Percentiles rank a stretch among this genome's conserved stretches.
phyloP scores from a whole-genome alignment of 35 echinoderm and acorn worm genomes.

The Stichopus chloronotus region DNA sequence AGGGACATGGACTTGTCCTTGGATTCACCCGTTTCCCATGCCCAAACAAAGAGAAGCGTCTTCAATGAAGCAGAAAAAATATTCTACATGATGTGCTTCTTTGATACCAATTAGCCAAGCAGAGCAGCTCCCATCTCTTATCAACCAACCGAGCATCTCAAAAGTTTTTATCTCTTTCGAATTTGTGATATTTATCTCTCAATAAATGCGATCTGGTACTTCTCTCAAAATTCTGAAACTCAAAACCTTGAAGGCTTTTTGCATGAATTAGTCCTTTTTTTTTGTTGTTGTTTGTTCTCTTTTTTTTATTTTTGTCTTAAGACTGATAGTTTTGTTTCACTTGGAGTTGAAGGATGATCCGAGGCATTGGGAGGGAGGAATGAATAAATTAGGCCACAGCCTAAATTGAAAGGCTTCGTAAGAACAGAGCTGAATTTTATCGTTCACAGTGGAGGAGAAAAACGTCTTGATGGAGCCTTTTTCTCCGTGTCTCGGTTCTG shows the following conservation, averaged over 20 bases:
- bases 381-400: conserved; percentile 4
- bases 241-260: not conserved
- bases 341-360: not conserved
- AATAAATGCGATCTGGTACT: too few relatives aligned
- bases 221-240: not conserved
- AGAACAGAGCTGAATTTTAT: not conserved
- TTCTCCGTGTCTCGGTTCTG: not conserved
- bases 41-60: too few relatives aligned
- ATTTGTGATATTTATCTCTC: too few relatives aligned
- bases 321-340: not conserved
- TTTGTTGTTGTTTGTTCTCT: not conserved
- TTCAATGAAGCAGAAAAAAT: too few relatives aligned
- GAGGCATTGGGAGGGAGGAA: not conserved
- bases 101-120: too few relatives aligned
- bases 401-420: not conserved
- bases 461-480: not conserved
- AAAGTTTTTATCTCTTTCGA: too few relatives aligned
- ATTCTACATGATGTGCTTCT: too few relatives aligned
- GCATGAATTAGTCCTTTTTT: not conserved
- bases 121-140: too few relatives aligned
- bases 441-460: not conserved
- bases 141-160: too few relatives aligned
- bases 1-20: too few relatives aligned
- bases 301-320: not conserved
- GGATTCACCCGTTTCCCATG: too few relatives aligned